These are phyloP conservation scores for Minunthozetes semirufus DNA, from an alignment of 2,888 invertebrate species.

Conservation along the genomic window DNA sequence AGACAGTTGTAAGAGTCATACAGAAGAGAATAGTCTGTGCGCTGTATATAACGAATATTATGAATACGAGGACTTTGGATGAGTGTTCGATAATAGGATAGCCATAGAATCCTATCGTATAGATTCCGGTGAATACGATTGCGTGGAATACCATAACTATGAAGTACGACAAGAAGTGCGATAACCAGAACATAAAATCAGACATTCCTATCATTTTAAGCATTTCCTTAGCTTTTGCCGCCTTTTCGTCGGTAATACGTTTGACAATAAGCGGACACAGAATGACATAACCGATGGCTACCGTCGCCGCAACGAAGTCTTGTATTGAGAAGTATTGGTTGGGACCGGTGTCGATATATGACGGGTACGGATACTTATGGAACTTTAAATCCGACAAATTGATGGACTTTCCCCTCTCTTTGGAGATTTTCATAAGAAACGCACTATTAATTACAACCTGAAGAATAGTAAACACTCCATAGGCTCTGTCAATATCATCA, in stretches of 20 bases:
- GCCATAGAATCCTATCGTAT: background rate
- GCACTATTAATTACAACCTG: slow-evolving; percentile 1
- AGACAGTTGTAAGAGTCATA: slow-evolving; percentile 39
- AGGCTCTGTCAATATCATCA: background rate
- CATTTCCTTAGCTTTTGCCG: slow-evolving; percentile 40
- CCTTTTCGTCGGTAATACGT: slow-evolving; percentile 41
- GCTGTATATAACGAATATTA: slow-evolving; percentile 36
- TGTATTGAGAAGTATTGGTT: too few species aligned
- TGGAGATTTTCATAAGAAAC: background rate
- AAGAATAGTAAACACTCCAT: background rate
- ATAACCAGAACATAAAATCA: slow-evolving; percentile 41
- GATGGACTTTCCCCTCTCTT: too few species aligned
- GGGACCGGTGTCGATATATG: too few species aligned
- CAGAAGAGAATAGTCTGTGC: slow-evolving; percentile 38
- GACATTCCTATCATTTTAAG: slow-evolving; percentile 43
- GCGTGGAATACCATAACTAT: slow-evolving; percentile 38
- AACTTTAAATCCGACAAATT: too few species aligned
- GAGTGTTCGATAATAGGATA: slow-evolving; percentile 23
- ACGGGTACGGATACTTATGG: background rate
- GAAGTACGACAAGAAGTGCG: slow-evolving; percentile 40
- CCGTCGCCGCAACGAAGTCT: slow-evolving; percentile 33
- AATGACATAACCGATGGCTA: slow-evolving; percentile 38
- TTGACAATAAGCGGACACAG: slow-evolving; percentile 39
- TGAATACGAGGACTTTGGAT: slow-evolving; percentile 32
- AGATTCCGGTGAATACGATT: slow-evolving; percentile 19